Evolutionary conservation across 2,113 vertebrate genomes (phyloP), one percentile per base, ranked within the genome.

Genomic region (Megaleporinus macrocephalus): DNA sequence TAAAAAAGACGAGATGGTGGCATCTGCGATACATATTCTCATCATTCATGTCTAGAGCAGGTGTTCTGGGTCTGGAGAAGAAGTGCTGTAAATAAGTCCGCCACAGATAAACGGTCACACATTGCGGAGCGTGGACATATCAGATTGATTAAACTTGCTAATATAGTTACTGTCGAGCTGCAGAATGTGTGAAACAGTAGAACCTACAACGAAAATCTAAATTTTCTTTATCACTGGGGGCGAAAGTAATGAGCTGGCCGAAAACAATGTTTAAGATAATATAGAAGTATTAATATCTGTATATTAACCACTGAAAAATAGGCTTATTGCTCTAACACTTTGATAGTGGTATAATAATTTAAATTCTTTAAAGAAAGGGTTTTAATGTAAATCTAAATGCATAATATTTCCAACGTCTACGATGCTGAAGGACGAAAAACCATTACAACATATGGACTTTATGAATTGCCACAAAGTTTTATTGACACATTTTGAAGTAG

Each of bases 401-500:
- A 3, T 36, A 1, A 9, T 2, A 9, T 57, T 16, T 16, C 18
- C 2, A 16, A 53, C 0, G 18, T 53, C 22, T 16, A 44, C 16
- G 20, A 63, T 27, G 18, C 1, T 61, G 13, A 14, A 59, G 1
- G 3, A 71, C 29, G 44, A 44, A 59, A 72, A 61, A 36, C 66
- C 59, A 71, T 62, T 5, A 65, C 26, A 81, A 36, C n/a, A 79
- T 88, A 84, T 57, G 18, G 36, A 80, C 85, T 65, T 85, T 69
- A 20, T 90, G 59, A 18, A 76, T 87, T 86, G 85, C 87, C 51
- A 85, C 87, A 78, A 86, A 87, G 82, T 89, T 94, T 94, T 94
- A 94, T 94, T 93, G 89, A 86, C 68, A 88, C 81, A 85, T 85
- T 88, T 75, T 79, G 55, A 80, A 88, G 84, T 81, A 88, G 86